phyloP scores from a whole-genome alignment of 2,797 vertebrate species.

The Sebastes kiyomatsui region DNA sequence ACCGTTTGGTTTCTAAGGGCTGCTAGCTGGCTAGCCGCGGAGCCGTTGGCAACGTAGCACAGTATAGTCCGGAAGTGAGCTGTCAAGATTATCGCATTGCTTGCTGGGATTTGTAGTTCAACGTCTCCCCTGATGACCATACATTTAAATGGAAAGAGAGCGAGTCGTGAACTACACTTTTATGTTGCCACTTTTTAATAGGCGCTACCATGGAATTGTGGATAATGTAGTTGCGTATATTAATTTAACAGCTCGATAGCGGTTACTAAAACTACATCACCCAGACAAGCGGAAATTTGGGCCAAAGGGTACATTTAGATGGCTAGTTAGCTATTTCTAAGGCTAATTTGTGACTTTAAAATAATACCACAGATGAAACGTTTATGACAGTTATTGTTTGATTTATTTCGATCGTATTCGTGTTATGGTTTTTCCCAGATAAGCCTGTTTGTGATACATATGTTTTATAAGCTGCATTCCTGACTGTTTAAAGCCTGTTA shows the following conservation, averaged over 20 bases:
- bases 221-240: slow-evolving; percentile 59
- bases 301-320: slow-evolving; percentile 62
- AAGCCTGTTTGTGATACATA: background rate
- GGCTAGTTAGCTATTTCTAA: slow-evolving; percentile 39
- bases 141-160: rapidly evolving
- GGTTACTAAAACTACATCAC: slow-evolving; percentile 73
- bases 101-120: slow-evolving; percentile 80
- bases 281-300: slow-evolving; percentile 38
- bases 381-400: background rate
- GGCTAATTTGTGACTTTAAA: slow-evolving; percentile 46
- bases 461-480: background rate
- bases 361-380: background rate
- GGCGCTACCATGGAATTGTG: background rate
- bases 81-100: slow-evolving; percentile 70
- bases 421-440: background rate
- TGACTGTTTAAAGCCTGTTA: background rate
- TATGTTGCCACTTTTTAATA: background rate
- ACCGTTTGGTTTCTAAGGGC: slow-evolving; percentile 29
- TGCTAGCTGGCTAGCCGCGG: slow-evolving; percentile 49
- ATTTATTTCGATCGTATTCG: background rate
- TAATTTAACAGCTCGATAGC: too few relatives aligned
- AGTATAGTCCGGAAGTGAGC: slow-evolving; percentile 85
- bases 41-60: slow-evolving; percentile 36
- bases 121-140: rapidly evolving
- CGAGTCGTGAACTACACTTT: slow-evolving; percentile 63